These are phyloP conservation scores for Heteronetta atricapilla DNA, from an alignment of 2,113 vertebrate species.

Conservation along the genomic window DNA sequence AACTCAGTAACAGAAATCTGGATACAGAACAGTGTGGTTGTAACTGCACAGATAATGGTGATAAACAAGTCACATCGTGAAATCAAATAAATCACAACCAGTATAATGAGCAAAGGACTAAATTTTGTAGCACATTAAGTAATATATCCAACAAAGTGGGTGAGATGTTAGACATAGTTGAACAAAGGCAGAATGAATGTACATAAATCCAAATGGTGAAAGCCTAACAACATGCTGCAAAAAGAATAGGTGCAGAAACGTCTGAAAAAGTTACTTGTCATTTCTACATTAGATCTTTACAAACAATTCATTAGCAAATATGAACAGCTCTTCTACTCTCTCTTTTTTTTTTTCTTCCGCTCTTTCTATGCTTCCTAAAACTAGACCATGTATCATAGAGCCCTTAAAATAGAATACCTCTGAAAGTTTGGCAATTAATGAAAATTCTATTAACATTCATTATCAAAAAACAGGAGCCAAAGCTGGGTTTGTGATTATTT, in stretches of 20 bases:
- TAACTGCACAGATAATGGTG: conserved; percentile 37
- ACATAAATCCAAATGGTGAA: neutral
- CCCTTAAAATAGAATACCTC: neutral
- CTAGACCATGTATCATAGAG: neutral
- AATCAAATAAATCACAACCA: conserved; percentile 1
- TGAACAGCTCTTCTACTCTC: neutral
- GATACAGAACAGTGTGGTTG: neutral
- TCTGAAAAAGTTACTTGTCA: neutral
- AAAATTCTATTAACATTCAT: neutral
- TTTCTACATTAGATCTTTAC: neutral
- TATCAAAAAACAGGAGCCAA: neutral
- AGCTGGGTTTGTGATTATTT: neutral
- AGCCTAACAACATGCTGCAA: neutral
- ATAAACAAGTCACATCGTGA: conserved; percentile 4
- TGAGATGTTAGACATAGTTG: neutral
- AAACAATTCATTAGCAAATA: neutral
- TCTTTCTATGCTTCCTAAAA: neutral
- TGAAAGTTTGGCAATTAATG: neutral
- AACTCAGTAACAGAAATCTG: conserved; percentile 24
- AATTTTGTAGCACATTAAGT: neutral
- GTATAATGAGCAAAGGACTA: neutral
- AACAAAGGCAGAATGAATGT: conserved; percentile 16
- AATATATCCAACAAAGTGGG: neutral
- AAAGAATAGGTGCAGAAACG: neutral
- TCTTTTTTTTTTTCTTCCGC: neutral